Percentiles rank a stretch among this genome's conserved stretches.
phyloP scores from a whole-genome alignment of 2,797 vertebrate genomes.

The Anas capensis region DNA sequence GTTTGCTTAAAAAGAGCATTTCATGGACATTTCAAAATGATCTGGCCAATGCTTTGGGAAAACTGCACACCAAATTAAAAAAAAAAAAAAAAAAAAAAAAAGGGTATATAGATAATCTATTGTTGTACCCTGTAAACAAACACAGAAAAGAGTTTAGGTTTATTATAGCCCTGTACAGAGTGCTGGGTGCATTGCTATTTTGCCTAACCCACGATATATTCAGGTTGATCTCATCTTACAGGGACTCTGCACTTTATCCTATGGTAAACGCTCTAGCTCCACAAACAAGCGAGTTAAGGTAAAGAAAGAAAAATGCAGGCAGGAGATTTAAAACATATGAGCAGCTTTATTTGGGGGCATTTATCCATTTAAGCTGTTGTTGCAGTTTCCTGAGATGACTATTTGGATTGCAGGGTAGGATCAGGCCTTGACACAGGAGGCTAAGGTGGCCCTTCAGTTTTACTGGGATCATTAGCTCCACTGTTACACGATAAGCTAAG shows the following conservation, averaged over 20 bases:
- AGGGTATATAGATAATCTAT: neutral
- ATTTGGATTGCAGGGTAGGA: neutral
- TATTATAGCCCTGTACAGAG: neutral
- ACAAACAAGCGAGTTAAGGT: neutral
- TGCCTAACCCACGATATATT: neutral
- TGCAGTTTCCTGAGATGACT: neutral
- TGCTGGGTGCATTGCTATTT: neutral
- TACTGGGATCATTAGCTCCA: neutral
- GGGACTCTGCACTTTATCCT: neutral
- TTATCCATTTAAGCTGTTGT: neutral
- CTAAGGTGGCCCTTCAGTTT: neutral
- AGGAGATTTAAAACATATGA: neutral
- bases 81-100: neutral
- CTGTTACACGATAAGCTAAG: neutral
- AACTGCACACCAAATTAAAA: neutral
- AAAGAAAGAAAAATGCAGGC: neutral
- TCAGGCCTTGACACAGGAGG: neutral
- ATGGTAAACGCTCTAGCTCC: neutral
- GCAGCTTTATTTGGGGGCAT: neutral
- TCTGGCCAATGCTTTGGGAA: neutral
- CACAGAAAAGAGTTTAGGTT: neutral
- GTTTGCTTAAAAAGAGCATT: neutral
- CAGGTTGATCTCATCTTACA: neutral
- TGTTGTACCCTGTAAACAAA: neutral
- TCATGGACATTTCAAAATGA: neutral